Conservation (phyloP, 2,113 vertebrate genomes). For the Peromyscus leucopus region DNA sequence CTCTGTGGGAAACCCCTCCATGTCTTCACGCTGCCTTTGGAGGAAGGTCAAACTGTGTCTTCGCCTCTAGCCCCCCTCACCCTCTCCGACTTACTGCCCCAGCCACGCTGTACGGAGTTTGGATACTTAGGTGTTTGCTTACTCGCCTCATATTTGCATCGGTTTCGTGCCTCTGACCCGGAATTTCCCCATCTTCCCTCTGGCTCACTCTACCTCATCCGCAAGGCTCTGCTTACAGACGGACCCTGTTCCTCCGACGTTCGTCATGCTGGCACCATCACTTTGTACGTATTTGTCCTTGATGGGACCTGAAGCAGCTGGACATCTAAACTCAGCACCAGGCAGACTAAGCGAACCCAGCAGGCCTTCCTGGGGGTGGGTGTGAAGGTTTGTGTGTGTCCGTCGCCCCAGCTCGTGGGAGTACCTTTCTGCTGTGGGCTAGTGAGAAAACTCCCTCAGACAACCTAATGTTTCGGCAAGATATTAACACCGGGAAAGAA, state of each 20-base stretch:
- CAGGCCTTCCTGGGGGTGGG: not conserved
- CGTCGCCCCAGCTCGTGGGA: not conserved
- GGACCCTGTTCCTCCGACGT: not conserved
- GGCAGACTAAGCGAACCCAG: not conserved
- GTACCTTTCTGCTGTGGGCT: not conserved
- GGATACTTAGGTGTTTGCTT: not conserved
- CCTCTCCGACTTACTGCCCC: not conserved
- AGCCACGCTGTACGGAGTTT: not conserved
- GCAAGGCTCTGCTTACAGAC: not conserved
- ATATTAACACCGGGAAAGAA: not conserved
- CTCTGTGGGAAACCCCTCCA: conserved; percentile 9
- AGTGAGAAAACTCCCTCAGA: not conserved
- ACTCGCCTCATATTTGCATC: not conserved
- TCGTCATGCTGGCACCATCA: not conserved
- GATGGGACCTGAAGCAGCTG: not conserved
- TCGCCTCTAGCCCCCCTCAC: not conserved
- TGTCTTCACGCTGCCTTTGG: not conserved
- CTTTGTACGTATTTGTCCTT: not conserved
- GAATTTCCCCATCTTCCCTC: not conserved
- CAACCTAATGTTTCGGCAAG: not conserved
- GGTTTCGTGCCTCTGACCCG: not conserved
- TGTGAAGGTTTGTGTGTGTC: not conserved
- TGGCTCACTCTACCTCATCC: not conserved
- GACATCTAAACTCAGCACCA: not conserved
- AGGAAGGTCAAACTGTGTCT: not conserved